phyloP scores from a whole-genome alignment of 2,113 vertebrate species.

The Ceyx cyanopectus region DNA sequence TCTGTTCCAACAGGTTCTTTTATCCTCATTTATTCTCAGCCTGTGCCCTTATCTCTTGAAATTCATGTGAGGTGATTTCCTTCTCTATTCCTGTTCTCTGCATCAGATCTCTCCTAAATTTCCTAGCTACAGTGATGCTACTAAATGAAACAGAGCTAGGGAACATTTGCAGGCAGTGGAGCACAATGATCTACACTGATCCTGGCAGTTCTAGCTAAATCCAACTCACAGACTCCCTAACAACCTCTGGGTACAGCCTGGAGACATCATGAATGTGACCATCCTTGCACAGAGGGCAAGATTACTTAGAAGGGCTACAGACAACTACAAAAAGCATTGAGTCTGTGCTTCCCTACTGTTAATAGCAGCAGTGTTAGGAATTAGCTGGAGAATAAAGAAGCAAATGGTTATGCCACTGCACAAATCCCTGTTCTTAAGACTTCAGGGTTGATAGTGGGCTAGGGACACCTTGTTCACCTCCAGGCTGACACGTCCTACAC shows the following conservation, averaged over 20 bases:
- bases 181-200: neutral
- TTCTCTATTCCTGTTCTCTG: neutral
- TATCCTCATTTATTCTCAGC: neutral
- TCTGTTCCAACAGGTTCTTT: neutral
- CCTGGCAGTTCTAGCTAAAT: neutral
- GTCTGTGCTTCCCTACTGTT: neutral
- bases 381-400: neutral
- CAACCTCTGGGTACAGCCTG: neutral
- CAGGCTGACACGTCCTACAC: neutral
- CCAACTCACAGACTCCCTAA: neutral
- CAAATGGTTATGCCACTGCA: neutral
- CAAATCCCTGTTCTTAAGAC: conserved; percentile 1
- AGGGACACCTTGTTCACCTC: neutral
- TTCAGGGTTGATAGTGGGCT: neutral
- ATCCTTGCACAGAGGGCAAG: neutral
- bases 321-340: neutral
- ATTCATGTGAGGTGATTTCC: neutral
- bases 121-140: neutral
- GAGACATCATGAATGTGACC: neutral
- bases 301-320: neutral
- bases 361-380: neutral
- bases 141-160: neutral
- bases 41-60: neutral
- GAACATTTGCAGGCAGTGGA: neutral
- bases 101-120: neutral